These are phyloP conservation scores for Lamellibrachia satsuma DNA, from an alignment of 2,888 invertebrate species.

Conservation along the genomic window DNA sequence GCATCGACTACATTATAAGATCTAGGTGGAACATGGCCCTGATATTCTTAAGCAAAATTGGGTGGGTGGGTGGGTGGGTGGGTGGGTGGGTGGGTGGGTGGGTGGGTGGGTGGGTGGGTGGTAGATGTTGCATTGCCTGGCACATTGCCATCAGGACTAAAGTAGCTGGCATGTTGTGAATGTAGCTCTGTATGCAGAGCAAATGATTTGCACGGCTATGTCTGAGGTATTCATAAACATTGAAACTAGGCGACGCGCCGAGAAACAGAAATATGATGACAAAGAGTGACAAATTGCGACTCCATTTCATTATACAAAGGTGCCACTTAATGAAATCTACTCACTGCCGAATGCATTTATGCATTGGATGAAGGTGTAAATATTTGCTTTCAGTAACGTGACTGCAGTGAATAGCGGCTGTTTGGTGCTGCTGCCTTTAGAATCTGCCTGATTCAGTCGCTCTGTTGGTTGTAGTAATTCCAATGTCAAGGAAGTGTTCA, in stretches of 20 bases:
- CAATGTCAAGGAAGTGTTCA: not conserved
- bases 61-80: too few species aligned
- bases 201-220: not conserved
- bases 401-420: not conserved
- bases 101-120: too few species aligned
- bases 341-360: not conserved
- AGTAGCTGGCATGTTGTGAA: not conserved
- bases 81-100: too few species aligned
- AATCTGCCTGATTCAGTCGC: not conserved
- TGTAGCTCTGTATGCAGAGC: not conserved
- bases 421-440: not conserved
- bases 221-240: not conserved
- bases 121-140: not conserved
- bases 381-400: constrained; percentile 1
- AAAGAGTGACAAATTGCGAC: not conserved
- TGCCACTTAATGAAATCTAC: constrained; percentile 12
- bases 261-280: not conserved
- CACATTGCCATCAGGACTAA: not conserved
- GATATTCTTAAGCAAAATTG: too few species aligned
- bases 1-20: too few species aligned
- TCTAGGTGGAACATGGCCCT: too few species aligned
- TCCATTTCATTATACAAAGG: not conserved
- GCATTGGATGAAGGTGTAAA: not conserved
- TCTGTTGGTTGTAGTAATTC: not conserved
- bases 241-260: not conserved